Evolutionary conservation across 2,888 invertebrate species (phyloP).

Genomic region (Caenorhabditis sp.): DNA sequence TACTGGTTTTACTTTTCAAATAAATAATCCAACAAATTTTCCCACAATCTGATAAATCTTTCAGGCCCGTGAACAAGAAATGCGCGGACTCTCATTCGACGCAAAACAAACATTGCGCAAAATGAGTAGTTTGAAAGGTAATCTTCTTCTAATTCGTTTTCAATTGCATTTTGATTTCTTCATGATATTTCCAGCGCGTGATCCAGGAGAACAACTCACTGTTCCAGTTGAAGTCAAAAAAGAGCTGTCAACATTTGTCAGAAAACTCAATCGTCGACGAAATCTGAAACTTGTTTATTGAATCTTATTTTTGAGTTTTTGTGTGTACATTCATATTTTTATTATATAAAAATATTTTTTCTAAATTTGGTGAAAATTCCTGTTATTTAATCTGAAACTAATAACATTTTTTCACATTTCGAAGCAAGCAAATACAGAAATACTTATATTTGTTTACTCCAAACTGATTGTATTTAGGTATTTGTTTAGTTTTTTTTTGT

Average conservation of each 20-base stretch:
- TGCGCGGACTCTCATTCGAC: conserved; percentile 41
- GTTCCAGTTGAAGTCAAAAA: conserved; percentile 30
- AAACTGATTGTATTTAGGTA: too few relatives aligned
- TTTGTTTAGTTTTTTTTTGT: too few relatives aligned
- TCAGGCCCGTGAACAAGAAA: conserved; percentile 56
- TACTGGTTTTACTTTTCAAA: not conserved
- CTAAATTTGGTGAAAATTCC: not conserved
- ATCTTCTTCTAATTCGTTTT: not conserved
- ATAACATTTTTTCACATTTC: too few relatives aligned
- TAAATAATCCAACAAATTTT: not conserved
- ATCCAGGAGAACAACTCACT: conserved; percentile 18
- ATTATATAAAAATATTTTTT: not conserved
- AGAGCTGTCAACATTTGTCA: conserved; percentile 44
- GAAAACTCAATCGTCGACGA: conserved; percentile 40
- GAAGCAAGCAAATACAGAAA: too few relatives aligned
- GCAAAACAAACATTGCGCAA: conserved; percentile 48
- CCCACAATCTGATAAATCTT: conserved; percentile 1
- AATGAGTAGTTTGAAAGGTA: conserved; percentile 42
- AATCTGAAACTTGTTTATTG: conserved; percentile 24
- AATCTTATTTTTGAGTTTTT: conserved; percentile 5
- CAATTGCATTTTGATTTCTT: not conserved
- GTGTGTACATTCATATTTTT: not conserved
- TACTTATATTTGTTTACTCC: too few relatives aligned
- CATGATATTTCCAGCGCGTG: conserved; percentile 15
- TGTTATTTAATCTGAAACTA: not conserved